phyloP scores from a whole-genome alignment of 2,888 invertebrate genomes.

The Synanthedon vespiformis region DNA sequence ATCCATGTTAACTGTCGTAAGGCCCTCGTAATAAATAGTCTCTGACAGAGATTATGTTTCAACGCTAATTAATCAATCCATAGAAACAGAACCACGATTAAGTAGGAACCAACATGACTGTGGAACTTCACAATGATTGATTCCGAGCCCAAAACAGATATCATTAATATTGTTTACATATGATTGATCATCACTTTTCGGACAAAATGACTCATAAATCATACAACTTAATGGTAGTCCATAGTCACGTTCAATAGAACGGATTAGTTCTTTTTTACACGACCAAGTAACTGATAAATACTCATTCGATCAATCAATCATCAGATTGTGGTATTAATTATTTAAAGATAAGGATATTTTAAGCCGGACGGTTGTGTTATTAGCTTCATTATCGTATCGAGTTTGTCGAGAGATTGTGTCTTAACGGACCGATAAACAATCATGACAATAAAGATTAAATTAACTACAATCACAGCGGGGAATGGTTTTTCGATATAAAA shows the following conservation, averaged over 20 bases:
- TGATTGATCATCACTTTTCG: conserved; percentile 45
- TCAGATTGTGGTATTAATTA: conserved; percentile 8
- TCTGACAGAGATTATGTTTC: not conserved
- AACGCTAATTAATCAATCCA: conserved; percentile 12
- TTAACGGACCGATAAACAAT: conserved; percentile 33
- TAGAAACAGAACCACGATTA: conserved; percentile 13
- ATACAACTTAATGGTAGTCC: conserved; percentile 15
- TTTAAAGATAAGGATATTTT: conserved; percentile 3
- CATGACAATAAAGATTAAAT: conserved; percentile 48
- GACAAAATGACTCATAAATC: conserved; percentile 30
- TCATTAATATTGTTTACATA: conserved; percentile 50
- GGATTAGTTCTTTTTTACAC: conserved; percentile 15
- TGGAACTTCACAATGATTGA: conserved; percentile 36
- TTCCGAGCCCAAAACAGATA: conserved; percentile 38
- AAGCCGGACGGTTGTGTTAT: conserved; percentile 6
- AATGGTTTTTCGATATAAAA: conserved; percentile 48
- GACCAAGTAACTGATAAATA: conserved; percentile 9
- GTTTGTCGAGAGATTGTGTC: conserved; percentile 10
- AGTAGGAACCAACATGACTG: conserved; percentile 16
- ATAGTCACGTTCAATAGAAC: conserved; percentile 27
- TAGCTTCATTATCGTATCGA: conserved; percentile 7
- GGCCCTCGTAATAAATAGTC: not conserved
- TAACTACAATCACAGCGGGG: conserved; percentile 41
- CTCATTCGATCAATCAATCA: conserved; percentile 11
- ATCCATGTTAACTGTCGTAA: not conserved